Conservation (phyloP, 2,797 vertebrate species). For the Lateolabrax maculatus region DNA sequence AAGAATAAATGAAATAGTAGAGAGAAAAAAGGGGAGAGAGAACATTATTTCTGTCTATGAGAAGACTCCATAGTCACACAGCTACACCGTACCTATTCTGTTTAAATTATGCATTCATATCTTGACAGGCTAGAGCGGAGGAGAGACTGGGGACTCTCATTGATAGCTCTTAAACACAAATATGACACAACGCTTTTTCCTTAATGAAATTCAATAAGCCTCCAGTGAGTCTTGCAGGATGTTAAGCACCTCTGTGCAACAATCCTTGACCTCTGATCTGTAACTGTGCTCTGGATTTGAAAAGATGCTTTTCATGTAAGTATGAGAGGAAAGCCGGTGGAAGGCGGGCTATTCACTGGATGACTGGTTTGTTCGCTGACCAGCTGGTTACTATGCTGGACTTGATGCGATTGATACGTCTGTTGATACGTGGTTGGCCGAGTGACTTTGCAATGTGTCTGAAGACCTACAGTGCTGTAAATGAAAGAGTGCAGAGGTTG, state of each 20-base stretch:
- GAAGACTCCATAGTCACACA: background rate
- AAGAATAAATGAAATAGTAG: constrained; percentile 37
- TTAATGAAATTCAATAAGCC: constrained; percentile 13
- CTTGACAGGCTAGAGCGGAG: constrained; percentile 15
- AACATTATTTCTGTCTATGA: constrained; percentile 2
- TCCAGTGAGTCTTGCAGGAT: constrained; percentile 17
- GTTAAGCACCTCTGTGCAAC: constrained; percentile 10
- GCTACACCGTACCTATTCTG: constrained; percentile 35
- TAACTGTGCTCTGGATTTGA: background rate
- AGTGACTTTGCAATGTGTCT: constrained; percentile 1
- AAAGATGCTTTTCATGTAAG: background rate
- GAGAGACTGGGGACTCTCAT: constrained; percentile 37
- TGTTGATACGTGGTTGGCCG: constrained; percentile 7
- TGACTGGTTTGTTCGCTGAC: constrained; percentile 15
- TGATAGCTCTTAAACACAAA: constrained; percentile 58
- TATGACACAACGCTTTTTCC: constrained; percentile 44
- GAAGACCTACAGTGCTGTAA: background rate
- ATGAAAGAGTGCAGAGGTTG: constrained; percentile 16
- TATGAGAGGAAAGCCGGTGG: constrained; percentile 7
- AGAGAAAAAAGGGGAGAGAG: background rate
- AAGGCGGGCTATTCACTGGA: constrained; percentile 7
- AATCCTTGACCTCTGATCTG: constrained; percentile 25
- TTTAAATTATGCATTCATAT: constrained; percentile 48
- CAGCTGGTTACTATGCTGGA: constrained; percentile 18
- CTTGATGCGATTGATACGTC: too few species aligned